phyloP scores from a whole-genome alignment of 2,888 invertebrate species.

The Morpho helenor region DNA sequence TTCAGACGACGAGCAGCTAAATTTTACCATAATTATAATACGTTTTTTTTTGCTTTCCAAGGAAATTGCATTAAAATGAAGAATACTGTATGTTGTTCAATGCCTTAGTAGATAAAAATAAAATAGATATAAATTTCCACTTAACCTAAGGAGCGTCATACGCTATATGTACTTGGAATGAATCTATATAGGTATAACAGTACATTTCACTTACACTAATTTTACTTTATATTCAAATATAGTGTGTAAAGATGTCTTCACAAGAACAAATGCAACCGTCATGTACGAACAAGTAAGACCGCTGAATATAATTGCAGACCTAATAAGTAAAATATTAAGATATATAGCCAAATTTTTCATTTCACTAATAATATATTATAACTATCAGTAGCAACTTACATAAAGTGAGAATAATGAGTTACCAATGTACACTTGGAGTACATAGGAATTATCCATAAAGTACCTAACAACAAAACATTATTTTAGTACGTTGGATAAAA shows the following conservation, averaged over 20 bases:
- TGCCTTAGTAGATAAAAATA: too few species aligned
- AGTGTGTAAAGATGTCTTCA: conserved; percentile 61
- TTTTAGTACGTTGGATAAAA: too few species aligned
- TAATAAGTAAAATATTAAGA: conserved; percentile 24
- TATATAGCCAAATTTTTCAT: background rate
- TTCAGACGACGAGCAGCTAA: too few species aligned
- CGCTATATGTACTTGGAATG: too few species aligned
- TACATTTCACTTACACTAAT: conserved; percentile 53
- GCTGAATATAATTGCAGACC: conserved; percentile 54
- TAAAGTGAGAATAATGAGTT: conserved; percentile 51
- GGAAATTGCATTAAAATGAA: too few species aligned
- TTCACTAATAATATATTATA: background rate
- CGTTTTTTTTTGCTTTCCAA: too few species aligned
- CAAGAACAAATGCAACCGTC: conserved; percentile 47
- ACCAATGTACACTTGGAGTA: conserved; percentile 59
- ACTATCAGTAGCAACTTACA: conserved; percentile 42
- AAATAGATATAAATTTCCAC: too few species aligned
- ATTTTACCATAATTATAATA: too few species aligned
- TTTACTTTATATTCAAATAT: conserved; percentile 68
- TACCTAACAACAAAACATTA: conserved; percentile 38
- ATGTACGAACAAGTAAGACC: conserved; percentile 59
- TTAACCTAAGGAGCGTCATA: too few species aligned
- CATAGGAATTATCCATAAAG: conserved; percentile 64
- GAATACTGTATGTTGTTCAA: too few species aligned
- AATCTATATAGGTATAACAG: too few species aligned